phyloP scores from a whole-genome alignment of 1,140 invertebrate genomes.

The Sesamia nonagrioides region DNA sequence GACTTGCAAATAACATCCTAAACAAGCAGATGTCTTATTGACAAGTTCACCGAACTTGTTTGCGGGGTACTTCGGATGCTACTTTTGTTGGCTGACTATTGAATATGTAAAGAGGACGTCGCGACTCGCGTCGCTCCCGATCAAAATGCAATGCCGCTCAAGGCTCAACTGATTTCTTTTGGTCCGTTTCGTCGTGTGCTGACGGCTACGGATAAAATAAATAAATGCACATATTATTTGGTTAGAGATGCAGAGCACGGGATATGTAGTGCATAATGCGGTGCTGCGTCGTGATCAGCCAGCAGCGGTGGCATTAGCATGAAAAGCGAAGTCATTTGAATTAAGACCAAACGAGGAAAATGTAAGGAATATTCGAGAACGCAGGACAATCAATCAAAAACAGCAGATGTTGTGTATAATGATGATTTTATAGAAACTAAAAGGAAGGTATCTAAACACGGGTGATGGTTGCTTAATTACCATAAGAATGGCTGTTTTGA shows the following conservation, averaged over 20 bases:
- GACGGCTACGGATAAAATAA: constrained; percentile 62
- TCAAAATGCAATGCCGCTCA: constrained; percentile 50
- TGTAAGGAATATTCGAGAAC: constrained; percentile 10
- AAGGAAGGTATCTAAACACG: constrained; percentile 62
- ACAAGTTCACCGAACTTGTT: constrained; percentile 67
- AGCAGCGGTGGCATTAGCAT: constrained; percentile 71
- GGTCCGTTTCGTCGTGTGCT: constrained; percentile 28
- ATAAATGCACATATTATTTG: constrained; percentile 84
- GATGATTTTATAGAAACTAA: constrained; percentile 33
- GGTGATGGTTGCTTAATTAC: constrained; percentile 62
- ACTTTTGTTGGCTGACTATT: constrained; percentile 45
- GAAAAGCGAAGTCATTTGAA: constrained; percentile 64
- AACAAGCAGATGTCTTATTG: constrained; percentile 74
- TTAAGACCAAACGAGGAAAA: constrained; percentile 50
- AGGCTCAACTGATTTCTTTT: constrained; percentile 52
- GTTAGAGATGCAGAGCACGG: constrained; percentile 66
- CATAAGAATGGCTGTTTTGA: constrained; percentile 75
- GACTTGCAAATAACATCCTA: constrained; percentile 70
- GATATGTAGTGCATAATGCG: constrained; percentile 62
- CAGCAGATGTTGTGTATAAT: constrained; percentile 29
- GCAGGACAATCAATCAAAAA: constrained; percentile 54
- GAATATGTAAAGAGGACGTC: constrained; percentile 60
- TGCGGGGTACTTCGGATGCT: constrained; percentile 50
- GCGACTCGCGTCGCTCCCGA: constrained; percentile 41
- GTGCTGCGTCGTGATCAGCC: constrained; percentile 60